Evolutionary conservation across 2,797 vertebrate species (phyloP), one percentile per base, ranked within the genome.

Genomic region (Tolypeutes matacus): DNA sequence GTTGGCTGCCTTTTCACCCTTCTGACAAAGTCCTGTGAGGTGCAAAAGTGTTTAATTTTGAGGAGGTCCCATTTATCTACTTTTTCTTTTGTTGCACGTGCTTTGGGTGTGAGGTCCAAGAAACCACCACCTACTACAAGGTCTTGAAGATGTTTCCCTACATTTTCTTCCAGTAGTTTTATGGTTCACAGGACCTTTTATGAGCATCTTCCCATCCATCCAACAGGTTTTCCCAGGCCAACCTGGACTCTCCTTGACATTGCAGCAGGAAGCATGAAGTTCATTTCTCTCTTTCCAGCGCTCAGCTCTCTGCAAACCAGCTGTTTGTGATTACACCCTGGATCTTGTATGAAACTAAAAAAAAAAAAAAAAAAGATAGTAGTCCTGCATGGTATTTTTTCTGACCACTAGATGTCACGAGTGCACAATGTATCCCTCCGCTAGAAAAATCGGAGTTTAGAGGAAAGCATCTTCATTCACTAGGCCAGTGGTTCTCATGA

Each of bases 401-500:
- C 96, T 97, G 97, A 88, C 97, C 97, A 96, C 97, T 97, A 95
- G 98, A 96, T 98, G 97, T 98, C 98, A 97, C 77, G 97, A 96
- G 97, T 36, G 86, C 58, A 96, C 96, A 97, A 72, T 20, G 1
- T 78, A 84, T 94, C 77, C 89, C 65, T 64, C 86, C 13, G 91
- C 88, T 60, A 75, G 95, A 84, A 77, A 73, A 17, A 2, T 36
- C 1, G 34, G 39, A 0, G 1, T 27, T 36, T 12, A 1, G 29
- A 58, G 70, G 42, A 31, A 29, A 15, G 34, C 12, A 0, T 58
- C 58, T n/a, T 58, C 34, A 0, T 2, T 62, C 27, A 11, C 1
- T 3, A 12, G 0, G 13, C 31, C 0, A 0, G 42, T 0, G 75
- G n/a, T 58, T 49, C 56, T 53, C 23, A 0, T 20, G 85, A 23